Evolutionary conservation across 2,113 vertebrate species (phyloP), one percentile per base, ranked within the genome.

Genomic region (Ctenodactylus gundi): DNA sequence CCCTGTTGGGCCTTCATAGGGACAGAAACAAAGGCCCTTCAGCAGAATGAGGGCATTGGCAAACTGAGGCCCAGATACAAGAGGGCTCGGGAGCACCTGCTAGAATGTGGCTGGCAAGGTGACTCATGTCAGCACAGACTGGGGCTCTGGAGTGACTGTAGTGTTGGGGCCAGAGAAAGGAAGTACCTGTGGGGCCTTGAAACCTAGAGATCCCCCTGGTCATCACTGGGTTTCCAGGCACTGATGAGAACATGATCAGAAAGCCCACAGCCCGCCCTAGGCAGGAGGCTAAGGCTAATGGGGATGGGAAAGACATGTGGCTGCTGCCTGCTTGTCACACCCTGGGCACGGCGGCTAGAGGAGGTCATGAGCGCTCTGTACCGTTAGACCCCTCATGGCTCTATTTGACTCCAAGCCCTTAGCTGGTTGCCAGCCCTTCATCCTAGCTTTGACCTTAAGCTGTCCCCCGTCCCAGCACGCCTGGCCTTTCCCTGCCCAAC

Each of bases 261-360:
- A 51, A 67, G 60, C 1, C n/a, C 39, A 36, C 17, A 4, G 60
- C 5, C 44, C 0, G 11, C n/a, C 14, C 21, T 2, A 14, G 62
- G 78, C 49, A 70, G 36, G 49, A 39, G 14, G 10, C 27, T 9
- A 1, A 23, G 20, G 44, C 44, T 9, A 34, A 21, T 13, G 21
- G 68, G 1, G 23, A 8, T 0, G 6, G 29, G 44, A 36, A 31
- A 55, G 44, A 49, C 18, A 7, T 0, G 1, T 25, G 76, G 85
- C 41, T 46, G 29, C 34, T 0, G 0, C 34, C 75, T 53, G 72
- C 60, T 49, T 34, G 73, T 51, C 1, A 0, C 57, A 18, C 55
- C 53, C 21, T 6, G 67, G 55, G 41, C 14, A 41, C 29, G 72
- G 6, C 1, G 13, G 75, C 78, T 7, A 7, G 21, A 18, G 49